phyloP scores from a whole-genome alignment of 2,113 vertebrate genomes.

The Syrrhaptes paradoxus region DNA sequence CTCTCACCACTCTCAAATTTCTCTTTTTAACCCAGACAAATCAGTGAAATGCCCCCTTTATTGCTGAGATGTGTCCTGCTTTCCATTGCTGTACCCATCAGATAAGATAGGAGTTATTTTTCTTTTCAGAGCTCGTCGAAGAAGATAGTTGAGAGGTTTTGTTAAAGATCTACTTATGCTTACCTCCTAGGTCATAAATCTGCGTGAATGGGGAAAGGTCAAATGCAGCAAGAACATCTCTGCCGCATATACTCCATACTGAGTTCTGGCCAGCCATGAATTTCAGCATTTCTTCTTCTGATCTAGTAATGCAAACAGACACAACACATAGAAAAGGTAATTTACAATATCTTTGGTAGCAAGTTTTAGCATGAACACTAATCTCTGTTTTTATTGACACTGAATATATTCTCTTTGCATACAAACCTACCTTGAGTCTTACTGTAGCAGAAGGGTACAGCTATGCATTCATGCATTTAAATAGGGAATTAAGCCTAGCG shows the following conservation, averaged over 20 bases:
- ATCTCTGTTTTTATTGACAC: not conserved
- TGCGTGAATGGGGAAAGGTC: conserved; percentile 82
- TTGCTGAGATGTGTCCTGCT: not conserved
- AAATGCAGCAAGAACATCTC: conserved; percentile 82
- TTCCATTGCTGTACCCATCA: not conserved
- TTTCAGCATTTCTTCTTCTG: conserved; percentile 82
- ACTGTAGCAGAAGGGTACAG: not conserved
- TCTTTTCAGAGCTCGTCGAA: not conserved
- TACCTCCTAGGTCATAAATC: conserved; percentile 90
- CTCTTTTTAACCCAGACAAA: not conserved
- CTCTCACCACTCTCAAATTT: not conserved
- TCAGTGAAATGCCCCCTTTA: not conserved
- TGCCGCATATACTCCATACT: conserved; percentile 86
- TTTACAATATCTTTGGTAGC: not conserved
- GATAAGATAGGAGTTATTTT: not conserved
- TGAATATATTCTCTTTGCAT: not conserved
- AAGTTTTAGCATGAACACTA: not conserved
- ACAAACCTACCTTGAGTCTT: not conserved
- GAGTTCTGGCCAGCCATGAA: conserved; percentile 90
- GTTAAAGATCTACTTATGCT: not conserved
- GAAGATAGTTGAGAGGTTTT: not conserved
- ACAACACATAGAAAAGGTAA: not conserved
- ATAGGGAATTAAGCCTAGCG: not conserved
- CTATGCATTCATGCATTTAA: not conserved
- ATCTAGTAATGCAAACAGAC: conserved; percentile 65